These are phyloP conservation scores for Oscheius sp. DNA, from an alignment of 2,888 invertebrate genomes.

Conservation along the genomic window DNA sequence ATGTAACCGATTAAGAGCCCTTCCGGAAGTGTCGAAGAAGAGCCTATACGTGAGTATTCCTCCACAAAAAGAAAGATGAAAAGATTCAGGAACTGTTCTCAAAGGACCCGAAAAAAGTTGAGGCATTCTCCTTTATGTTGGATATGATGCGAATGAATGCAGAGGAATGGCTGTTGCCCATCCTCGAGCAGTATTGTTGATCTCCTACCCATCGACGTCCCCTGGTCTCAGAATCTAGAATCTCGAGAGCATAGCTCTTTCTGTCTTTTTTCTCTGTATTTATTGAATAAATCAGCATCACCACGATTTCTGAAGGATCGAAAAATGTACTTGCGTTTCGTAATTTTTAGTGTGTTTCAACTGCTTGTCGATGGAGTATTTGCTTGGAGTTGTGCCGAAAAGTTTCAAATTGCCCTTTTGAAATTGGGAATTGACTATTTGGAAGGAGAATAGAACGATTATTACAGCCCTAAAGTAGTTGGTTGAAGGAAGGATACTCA, in stretches of 20 bases:
- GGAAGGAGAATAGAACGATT: slow-evolving; percentile 1
- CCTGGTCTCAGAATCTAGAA: neutral
- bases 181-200: slow-evolving; percentile 8
- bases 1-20: slow-evolving; percentile 7
- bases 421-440: slow-evolving; percentile 13
- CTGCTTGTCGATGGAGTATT: neutral
- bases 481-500: neutral
- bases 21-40: neutral
- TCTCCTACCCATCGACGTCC: neutral
- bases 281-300: slow-evolving; percentile 4
- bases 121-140: neutral
- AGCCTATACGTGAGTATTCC: neutral
- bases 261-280: neutral
- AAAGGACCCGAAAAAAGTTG: neutral
- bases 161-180: slow-evolving; percentile 4
- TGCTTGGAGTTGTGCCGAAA: neutral
- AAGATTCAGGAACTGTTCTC: neutral
- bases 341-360: neutral
- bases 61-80: neutral
- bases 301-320: neutral
- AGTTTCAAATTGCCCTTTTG: slow-evolving; percentile 12
- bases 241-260: neutral
- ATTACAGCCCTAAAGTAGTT: neutral
- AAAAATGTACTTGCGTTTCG: slow-evolving; percentile 9
- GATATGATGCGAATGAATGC: neutral